Evolutionary conservation across 2,888 invertebrate species (phyloP).

Genomic region (Rotaria sp.): DNA sequence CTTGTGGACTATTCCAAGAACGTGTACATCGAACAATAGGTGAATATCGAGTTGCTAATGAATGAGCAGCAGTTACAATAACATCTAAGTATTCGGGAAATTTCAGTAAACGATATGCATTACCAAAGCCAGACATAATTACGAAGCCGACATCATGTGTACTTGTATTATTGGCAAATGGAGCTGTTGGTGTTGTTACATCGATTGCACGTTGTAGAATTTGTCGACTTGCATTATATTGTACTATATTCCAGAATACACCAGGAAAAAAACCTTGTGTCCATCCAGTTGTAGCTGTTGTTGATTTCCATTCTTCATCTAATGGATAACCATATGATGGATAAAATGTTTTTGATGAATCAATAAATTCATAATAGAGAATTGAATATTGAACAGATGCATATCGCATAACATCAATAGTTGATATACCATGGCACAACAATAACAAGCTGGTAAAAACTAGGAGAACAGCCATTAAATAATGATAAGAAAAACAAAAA

Average conservation of each 20-base stretch:
- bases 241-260: neutral
- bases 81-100: neutral
- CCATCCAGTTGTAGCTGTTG: neutral
- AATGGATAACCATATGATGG: neutral
- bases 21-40: slow-evolving; percentile 8
- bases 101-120: slow-evolving; percentile 23
- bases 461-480: neutral
- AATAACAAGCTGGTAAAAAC: neutral
- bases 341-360: neutral
- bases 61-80: neutral
- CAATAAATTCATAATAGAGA: neutral
- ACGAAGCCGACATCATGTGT: slow-evolving; percentile 4
- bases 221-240: neutral
- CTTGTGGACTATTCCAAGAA: neutral
- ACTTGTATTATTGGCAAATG: neutral
- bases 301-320: neutral
- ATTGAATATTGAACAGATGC: neutral
- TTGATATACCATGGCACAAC: neutral
- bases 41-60: slow-evolving; percentile 2
- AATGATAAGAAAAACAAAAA: neutral
- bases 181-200: neutral
- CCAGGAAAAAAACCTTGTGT: slow-evolving; percentile 12
- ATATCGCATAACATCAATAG: neutral
- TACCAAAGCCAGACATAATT: neutral
- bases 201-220: neutral